Conservation (phyloP, 2,113 vertebrate species). For the Bos javanicus region DNA sequence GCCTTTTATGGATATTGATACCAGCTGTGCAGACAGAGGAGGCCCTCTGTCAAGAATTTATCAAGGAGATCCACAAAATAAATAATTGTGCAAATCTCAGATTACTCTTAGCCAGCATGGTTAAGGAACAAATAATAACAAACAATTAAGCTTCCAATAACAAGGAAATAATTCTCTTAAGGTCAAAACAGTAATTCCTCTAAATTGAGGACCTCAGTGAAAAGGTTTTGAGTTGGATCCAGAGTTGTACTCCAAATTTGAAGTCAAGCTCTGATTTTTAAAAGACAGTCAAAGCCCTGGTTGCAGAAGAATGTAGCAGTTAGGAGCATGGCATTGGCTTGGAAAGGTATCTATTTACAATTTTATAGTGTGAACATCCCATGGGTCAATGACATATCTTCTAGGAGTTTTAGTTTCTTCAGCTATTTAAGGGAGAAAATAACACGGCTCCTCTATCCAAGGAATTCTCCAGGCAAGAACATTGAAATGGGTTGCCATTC, state of each 20-base stretch:
- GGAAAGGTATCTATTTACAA: neutral
- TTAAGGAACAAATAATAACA: constrained; percentile 57
- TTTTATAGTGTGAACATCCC: neutral
- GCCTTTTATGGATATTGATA: constrained; percentile 54
- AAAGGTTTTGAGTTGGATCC: neutral
- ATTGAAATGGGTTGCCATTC: neutral
- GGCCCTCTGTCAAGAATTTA: constrained; percentile 37
- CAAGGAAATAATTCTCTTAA: constrained; percentile 17
- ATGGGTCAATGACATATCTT: neutral
- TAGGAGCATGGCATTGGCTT: neutral
- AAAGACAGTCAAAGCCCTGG: neutral
- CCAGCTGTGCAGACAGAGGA: constrained; percentile 50
- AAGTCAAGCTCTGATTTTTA: neutral
- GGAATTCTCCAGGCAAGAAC: neutral
- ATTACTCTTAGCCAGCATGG: neutral
- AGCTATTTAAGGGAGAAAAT: neutral
- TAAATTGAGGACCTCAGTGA: neutral
- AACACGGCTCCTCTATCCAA: neutral
- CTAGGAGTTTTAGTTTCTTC: neutral
- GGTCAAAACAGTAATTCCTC: constrained; percentile 5
- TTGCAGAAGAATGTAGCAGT: neutral
- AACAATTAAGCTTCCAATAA: constrained; percentile 51
- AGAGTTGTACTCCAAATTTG: neutral
- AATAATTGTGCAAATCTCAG: constrained; percentile 30
- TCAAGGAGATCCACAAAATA: constrained; percentile 22